These are phyloP conservation scores for Piprites chloris DNA, from an alignment of 2,113 vertebrate genomes.

Conservation along the genomic window DNA sequence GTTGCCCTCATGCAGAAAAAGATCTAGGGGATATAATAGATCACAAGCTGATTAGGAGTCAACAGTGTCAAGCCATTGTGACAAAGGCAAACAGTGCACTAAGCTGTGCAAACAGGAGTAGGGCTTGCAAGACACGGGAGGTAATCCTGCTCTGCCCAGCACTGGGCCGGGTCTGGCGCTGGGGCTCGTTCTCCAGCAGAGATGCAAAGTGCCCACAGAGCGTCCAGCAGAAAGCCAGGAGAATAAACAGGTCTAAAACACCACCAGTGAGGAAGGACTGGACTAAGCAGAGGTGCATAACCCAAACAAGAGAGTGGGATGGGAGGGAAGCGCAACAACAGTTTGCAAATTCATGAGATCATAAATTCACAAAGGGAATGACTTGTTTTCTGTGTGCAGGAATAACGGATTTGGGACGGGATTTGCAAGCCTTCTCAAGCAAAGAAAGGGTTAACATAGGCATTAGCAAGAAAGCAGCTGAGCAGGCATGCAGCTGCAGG, in stretches of 20 bases:
- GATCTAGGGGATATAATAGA: slow-evolving; percentile 64
- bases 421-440: neutral
- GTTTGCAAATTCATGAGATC: neutral
- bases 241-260: neutral
- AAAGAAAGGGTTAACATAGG: slow-evolving; percentile 17
- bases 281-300: neutral
- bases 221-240: neutral
- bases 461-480: slow-evolving; percentile 53
- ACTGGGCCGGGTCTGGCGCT: neutral
- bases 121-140: neutral
- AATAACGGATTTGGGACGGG: neutral
- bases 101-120: slow-evolving; percentile 63
- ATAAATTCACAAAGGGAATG: neutral
- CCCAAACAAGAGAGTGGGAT: neutral
- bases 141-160: slow-evolving; percentile 30
- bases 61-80: slow-evolving; percentile 66
- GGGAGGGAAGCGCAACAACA: neutral
- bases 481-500: slow-evolving; percentile 56
- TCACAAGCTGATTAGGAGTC: slow-evolving; percentile 68
- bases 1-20: slow-evolving; percentile 63
- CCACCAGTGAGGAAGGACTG: neutral
- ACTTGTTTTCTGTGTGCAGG: neutral
- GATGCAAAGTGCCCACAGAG: neutral
- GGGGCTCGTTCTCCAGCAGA: neutral
- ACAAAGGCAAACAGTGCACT: slow-evolving; percentile 63